A percentile compares a stretch with the other conserved stretches of the same genome.
Evolutionary conservation across 1,140 invertebrate species (phyloP).

Genomic region (Gryllus bimaculatus): DNA sequence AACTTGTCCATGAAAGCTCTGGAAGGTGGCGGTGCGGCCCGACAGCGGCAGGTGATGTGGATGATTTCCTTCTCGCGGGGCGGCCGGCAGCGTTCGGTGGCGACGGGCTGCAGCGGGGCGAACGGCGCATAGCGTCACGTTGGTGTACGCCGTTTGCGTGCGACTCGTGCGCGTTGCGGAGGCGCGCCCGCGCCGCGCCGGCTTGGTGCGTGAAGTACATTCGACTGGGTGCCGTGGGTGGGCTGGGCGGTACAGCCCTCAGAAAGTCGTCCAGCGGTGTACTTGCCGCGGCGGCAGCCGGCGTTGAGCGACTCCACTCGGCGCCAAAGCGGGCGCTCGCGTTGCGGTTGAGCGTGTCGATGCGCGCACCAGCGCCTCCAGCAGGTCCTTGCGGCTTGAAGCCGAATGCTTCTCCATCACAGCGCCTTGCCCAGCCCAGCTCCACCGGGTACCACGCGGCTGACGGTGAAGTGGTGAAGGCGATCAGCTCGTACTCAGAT

Average conservation of each 20-base stretch:
- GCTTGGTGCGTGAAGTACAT: constrained; percentile 59
- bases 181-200: constrained; percentile 26
- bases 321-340: constrained; percentile 27
- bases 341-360: constrained; percentile 59
- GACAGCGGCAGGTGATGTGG: constrained; percentile 64
- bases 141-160: constrained; percentile 37
- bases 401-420: constrained; percentile 76
- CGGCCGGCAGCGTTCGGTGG: constrained; percentile 34
- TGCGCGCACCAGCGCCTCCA: constrained; percentile 52
- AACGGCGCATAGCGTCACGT: constrained; percentile 64
- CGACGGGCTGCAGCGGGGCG: constrained; percentile 53
- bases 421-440: constrained; percentile 65
- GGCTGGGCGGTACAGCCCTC: constrained; percentile 66
- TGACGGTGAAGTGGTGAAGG: constrained; percentile 71
- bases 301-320: no score
- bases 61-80: constrained; percentile 52
- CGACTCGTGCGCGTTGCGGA: constrained; percentile 29
- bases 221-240: constrained; percentile 67
- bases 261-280: constrained; percentile 62
- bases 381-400: constrained; percentile 62
- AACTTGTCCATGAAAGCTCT: constrained; percentile 71
- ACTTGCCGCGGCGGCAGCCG: constrained; percentile 28
- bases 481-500: constrained; percentile 73
- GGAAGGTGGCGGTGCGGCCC: constrained; percentile 59
- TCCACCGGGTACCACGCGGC: constrained; percentile 63